Conservation (phyloP, 2,797 vertebrate species). For the Lutjanus argentimaculatus region DNA sequence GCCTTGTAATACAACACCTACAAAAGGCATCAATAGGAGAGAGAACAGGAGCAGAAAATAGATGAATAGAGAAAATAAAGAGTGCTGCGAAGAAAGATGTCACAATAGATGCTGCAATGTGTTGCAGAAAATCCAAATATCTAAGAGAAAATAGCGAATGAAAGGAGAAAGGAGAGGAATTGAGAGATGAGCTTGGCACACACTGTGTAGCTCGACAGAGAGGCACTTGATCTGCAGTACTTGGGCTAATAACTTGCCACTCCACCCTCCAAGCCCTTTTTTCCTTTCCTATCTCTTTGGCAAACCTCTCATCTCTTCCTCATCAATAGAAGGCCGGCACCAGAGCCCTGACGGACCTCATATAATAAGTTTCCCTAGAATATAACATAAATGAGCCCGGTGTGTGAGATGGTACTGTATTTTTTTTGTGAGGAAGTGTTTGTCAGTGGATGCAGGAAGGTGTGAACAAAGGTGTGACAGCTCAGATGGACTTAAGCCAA, state of each 20-base stretch:
- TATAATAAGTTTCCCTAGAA: constrained; percentile 25
- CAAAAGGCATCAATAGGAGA: constrained; percentile 40
- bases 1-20: constrained; percentile 50
- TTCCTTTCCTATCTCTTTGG: constrained; percentile 31
- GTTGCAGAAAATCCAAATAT: constrained; percentile 26
- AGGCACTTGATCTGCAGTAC: constrained; percentile 61
- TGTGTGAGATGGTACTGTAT: constrained; percentile 31
- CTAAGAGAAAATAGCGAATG: constrained; percentile 24
- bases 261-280: constrained; percentile 30
- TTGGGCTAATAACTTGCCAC: constrained; percentile 62
- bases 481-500: constrained; percentile 32
- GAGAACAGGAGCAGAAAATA: constrained; percentile 20
- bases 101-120: constrained; percentile 13
- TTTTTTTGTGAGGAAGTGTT: constrained; percentile 34
- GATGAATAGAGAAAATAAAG: constrained; percentile 35
- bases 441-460: constrained; percentile 36
- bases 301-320: constrained; percentile 41
- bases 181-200: constrained; percentile 24
- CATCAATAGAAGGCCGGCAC: constrained; percentile 30
- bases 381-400: constrained; percentile 35
- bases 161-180: neutral
- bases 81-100: constrained; percentile 35
- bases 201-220: constrained; percentile 36
- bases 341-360: constrained; percentile 28
- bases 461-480: constrained; percentile 43